Evolutionary conservation across 2,888 invertebrate genomes (phyloP), one percentile per base, ranked within the genome.

Genomic region (Ormyrus pomaceus): DNA sequence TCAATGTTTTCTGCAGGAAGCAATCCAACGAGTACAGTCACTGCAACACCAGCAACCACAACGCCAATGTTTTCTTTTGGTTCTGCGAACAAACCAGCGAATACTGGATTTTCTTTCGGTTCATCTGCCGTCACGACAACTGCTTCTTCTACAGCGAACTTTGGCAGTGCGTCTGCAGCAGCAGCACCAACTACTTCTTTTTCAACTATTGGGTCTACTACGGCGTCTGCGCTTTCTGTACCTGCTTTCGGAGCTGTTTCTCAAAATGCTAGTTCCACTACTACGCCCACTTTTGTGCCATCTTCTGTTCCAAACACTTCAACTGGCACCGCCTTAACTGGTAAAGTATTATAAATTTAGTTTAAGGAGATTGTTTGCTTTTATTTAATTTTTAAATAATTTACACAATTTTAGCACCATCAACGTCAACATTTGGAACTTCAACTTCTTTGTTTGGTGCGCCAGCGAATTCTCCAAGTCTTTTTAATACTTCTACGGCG

Each of bases 141-240:
- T 3, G 5, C 77, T 34, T 34, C 34, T 34, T 34, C 34, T 34
- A 34, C 34, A 34, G 0, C 34, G 34, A 9, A n/a, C 19, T 48
- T 34, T 34, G 34, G 53, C 62, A 53, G 46, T 34, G 34, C 46
- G 11, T n/a, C 72, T 55, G 56, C 59, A 55, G 6, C 48, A 6
- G 10, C 64, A 46, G 64, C 46, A 55, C 19, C 46, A 0, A 83
- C 56, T 79, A 75, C 62, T 76, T 13, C 82, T 9, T 64, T 82
- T 9, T 19, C 79, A 8, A 8, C 77, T 9, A 65, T 83, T 11
- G 74, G 69, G 0, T 87, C 86, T 46, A 85, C 84, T 13, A 11
- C 83, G 77, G 68, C 19, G 48, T 59, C 80, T 7, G 61, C 78
- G 19, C 46, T 46, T 58, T 62, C 48, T 0, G 3, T 59, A 34